Conservation (phyloP, 2,113 vertebrate species). For the Athene cunicularia region DNA sequence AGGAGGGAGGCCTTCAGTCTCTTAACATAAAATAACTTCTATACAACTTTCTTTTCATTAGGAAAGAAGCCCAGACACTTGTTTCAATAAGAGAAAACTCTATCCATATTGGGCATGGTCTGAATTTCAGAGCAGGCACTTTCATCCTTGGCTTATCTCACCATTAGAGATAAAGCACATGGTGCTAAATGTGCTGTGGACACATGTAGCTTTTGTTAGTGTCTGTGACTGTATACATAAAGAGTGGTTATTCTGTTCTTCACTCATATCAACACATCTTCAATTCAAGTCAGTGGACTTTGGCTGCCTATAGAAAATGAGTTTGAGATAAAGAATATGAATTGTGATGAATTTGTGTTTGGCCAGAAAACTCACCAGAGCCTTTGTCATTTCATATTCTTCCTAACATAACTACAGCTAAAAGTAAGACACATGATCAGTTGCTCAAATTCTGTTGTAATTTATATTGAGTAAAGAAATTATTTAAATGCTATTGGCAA, state of each 20-base stretch:
- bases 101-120: neutral
- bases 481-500: neutral
- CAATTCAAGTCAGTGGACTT: neutral
- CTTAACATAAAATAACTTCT: neutral
- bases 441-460: neutral
- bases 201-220: neutral
- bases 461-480: neutral
- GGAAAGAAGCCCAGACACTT: neutral
- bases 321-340: neutral
- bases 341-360: neutral
- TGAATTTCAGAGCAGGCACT: neutral
- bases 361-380: neutral
- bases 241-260: neutral
- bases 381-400: neutral
- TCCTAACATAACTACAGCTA: neutral
- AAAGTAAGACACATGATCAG: neutral
- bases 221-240: neutral
- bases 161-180: accelerated
- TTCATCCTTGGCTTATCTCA: neutral
- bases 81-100: neutral
- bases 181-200: neutral
- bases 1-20: neutral
- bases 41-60: neutral
- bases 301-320: neutral
- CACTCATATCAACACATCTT: neutral